Evolutionary conservation across 2,797 vertebrate genomes (phyloP).

Genomic region (Carcharodon carcharias): DNA sequence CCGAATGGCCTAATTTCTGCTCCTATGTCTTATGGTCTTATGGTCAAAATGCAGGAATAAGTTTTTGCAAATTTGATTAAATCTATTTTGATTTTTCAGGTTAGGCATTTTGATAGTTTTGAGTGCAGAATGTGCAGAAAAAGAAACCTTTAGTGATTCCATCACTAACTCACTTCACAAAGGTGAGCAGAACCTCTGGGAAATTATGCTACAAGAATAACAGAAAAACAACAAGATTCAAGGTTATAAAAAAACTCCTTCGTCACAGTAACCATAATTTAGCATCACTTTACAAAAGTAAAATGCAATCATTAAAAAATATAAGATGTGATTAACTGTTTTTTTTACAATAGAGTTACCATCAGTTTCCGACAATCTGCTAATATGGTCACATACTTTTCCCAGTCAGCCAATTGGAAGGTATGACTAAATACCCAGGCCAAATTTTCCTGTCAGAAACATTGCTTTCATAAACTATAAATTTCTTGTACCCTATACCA

Average conservation of each 20-base stretch:
- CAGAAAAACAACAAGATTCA: not conserved
- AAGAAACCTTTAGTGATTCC: not conserved
- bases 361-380: not conserved
- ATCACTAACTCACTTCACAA: not conserved
- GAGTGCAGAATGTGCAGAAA: not conserved
- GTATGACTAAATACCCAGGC: not conserved
- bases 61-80: not conserved
- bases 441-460: not conserved
- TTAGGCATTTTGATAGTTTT: not conserved
- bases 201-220: not conserved
- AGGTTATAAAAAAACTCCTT: not conserved
- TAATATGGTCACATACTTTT: not conserved
- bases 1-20: no score
- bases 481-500: not conserved
- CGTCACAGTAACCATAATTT: not conserved
- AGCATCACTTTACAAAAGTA: not conserved
- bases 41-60: not conserved
- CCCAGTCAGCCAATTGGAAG: not conserved
- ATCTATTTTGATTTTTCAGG: not conserved
- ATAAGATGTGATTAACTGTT: not conserved
- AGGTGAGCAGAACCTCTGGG: not conserved
- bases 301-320: not conserved
- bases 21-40: no score
- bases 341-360: not conserved
- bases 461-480: not conserved